These are phyloP conservation scores for Xylophagus ater DNA, from an alignment of 2,888 invertebrate genomes.

Conservation along the genomic window DNA sequence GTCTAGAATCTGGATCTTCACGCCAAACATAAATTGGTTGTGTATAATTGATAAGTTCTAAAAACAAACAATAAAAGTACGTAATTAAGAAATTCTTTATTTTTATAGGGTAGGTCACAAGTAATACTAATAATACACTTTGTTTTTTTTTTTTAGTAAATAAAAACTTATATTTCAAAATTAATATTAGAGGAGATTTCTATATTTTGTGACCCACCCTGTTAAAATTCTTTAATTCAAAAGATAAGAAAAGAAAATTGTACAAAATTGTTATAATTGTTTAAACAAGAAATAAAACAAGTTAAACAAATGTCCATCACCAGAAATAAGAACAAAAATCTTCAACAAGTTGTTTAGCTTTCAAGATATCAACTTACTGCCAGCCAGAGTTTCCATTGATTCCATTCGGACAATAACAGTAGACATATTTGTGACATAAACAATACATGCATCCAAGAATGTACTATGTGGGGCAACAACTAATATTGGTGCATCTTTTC, in stretches of 20 bases:
- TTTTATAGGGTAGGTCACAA: too few species aligned
- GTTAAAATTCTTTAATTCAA: neutral
- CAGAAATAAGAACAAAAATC: constrained; percentile 1
- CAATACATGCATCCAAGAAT: constrained; percentile 76
- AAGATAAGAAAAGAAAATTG: constrained; percentile 11
- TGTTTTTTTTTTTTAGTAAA: too few species aligned
- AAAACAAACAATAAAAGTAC: constrained; percentile 21
- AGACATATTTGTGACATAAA: constrained; percentile 70
- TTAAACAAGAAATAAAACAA: neutral
- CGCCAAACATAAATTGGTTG: constrained; percentile 92
- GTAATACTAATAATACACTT: too few species aligned
- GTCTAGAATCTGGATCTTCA: constrained; percentile 84
- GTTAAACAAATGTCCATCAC: neutral
- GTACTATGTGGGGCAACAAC: constrained; percentile 83
- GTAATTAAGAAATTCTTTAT: too few species aligned
- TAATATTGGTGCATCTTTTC: constrained; percentile 72
- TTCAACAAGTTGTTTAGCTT: too few species aligned
- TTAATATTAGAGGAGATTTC: too few species aligned
- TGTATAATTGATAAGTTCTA: constrained; percentile 84
- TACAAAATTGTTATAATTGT: neutral
- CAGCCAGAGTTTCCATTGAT: constrained; percentile 71
- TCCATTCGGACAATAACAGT: constrained; percentile 75
- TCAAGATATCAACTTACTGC: constrained; percentile 65
- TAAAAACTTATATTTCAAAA: too few species aligned
- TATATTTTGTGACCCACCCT: too few species aligned